Percentiles rank a stretch among this genome's conserved stretches.
Conservation (phyloP, 1,140 invertebrate genomes). For the Pristionchus pacificus region DNA sequence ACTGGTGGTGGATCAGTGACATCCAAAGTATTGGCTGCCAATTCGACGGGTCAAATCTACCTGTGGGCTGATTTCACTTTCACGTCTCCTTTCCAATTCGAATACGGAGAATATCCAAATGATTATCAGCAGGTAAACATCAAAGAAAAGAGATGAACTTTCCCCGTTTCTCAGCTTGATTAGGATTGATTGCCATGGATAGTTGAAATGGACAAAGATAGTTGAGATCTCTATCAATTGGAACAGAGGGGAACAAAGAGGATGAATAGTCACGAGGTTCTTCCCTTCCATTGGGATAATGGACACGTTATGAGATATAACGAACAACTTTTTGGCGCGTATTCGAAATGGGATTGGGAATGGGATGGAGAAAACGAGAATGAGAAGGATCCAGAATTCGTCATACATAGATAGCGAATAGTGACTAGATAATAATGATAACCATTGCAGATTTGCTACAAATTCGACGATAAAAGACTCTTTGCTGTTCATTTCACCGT, state of each 20-base stretch:
- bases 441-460: slow-evolving; percentile 47
- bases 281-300: too few relatives aligned
- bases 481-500: slow-evolving; percentile 54
- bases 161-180: too few relatives aligned
- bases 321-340: too few relatives aligned
- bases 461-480: slow-evolving; percentile 57
- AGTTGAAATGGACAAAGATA: too few relatives aligned
- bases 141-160: background rate
- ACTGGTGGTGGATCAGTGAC: slow-evolving; percentile 44
- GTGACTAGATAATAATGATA: background rate
- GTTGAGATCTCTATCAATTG: too few relatives aligned
- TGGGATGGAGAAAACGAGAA: slow-evolving; percentile 5
- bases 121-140: slow-evolving; percentile 40
- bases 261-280: too few relatives aligned
- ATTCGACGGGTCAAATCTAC: slow-evolving; percentile 56
- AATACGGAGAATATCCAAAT: slow-evolving; percentile 53
- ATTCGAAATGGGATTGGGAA: too few relatives aligned
- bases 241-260: too few relatives aligned
- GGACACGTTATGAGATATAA: too few relatives aligned
- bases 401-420: background rate
- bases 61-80: slow-evolving; percentile 55
- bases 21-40: slow-evolving; percentile 54
- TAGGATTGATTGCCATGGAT: too few relatives aligned
- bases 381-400: background rate
- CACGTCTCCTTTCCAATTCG: slow-evolving; percentile 50